Base-by-base conservation (phyloP, 2,888 invertebrate species). In the Isoperla grammatica region DNA sequence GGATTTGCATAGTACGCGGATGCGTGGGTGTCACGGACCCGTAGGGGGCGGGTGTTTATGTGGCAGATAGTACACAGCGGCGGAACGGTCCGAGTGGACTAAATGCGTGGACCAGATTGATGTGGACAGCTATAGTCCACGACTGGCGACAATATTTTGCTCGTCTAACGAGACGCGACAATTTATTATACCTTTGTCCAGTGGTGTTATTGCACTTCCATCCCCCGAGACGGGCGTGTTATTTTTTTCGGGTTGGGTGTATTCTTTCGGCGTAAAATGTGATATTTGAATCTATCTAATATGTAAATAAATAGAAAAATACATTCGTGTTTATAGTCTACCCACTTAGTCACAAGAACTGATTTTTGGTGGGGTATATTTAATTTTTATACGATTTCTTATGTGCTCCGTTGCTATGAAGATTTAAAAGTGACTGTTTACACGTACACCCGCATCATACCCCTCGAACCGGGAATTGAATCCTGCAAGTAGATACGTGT, bases 51-150 rank as follows among this genome's bases (percentile, higher is more conserved):
- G 42, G 4, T 12, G 45, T 9, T 6, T 15, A 29, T 13, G 35
- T 12, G 29, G 49, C 45, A 45, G 49, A 23, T 12, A 29, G 29
- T n/a, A 13, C 3, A 22, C 2, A n/a, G 49, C 22, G 5, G 49
- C 22, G 19, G 45, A 15, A 49, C 23, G 37, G 29, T 12, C 6
- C n/a, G 29, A 35, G 13, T 35, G 50, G 39, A 53, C 53, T 39
- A 39, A 39, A 39, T 19, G 40, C 53, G 40, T 12, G 53, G 19
- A 13, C 53, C 19, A 53, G 53, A 53, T 53, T 53, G 39, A 53
- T 53, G 53, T 20, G 15, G n/a, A 11, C 13, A 3, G 12, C 22
- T 20, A 22, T n/a, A n/a, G n/a, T n/a, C n/a, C n/a, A n/a, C n/a
- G 29, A 8, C 29, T 29, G 29, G 29, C 2, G 9, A 5, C 13